These are phyloP conservation scores for Leptinotarsa undecemlineata DNA, from an alignment of 1,140 invertebrate genomes.

Conservation along the genomic window DNA sequence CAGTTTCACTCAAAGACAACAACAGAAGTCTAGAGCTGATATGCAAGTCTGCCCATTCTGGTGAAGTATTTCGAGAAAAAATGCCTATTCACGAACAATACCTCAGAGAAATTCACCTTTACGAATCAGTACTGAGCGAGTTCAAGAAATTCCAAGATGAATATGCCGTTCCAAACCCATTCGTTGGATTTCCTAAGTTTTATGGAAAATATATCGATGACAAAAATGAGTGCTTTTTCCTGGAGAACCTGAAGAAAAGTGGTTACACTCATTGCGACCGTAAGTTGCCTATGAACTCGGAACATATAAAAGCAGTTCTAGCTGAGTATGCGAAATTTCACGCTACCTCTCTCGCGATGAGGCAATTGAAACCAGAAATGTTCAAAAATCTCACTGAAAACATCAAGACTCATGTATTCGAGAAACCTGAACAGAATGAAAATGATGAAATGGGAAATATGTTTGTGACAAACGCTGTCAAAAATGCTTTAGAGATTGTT, in stretches of 20 bases:
- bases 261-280: slow-evolving; percentile 59
- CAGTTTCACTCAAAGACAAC: slow-evolving; percentile 13
- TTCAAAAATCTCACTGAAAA: slow-evolving; percentile 44
- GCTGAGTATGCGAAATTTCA: slow-evolving; percentile 61
- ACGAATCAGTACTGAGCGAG: slow-evolving; percentile 32
- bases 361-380: slow-evolving; percentile 50
- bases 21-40: too few species aligned
- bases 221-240: slow-evolving; percentile 50
- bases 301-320: slow-evolving; percentile 57
- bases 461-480: slow-evolving; percentile 44
- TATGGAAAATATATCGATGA: slow-evolving; percentile 38
- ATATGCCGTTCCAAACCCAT: slow-evolving; percentile 32
- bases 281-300: slow-evolving; percentile 54
- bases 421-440: neutral
- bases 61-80: slow-evolving; percentile 28
- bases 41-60: neutral
- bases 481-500: slow-evolving; percentile 26
- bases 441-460: neutral
- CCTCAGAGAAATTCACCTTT: slow-evolving; percentile 39
- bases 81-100: slow-evolving; percentile 38
- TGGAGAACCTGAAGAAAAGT: slow-evolving; percentile 25
- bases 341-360: slow-evolving; percentile 59
- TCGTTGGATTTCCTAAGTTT: slow-evolving; percentile 49
- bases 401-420: slow-evolving; percentile 41
- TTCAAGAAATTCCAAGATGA: slow-evolving; percentile 36